Conservation (phyloP, 1,140 invertebrate genomes). For the Hylyphantes graminicola region DNA sequence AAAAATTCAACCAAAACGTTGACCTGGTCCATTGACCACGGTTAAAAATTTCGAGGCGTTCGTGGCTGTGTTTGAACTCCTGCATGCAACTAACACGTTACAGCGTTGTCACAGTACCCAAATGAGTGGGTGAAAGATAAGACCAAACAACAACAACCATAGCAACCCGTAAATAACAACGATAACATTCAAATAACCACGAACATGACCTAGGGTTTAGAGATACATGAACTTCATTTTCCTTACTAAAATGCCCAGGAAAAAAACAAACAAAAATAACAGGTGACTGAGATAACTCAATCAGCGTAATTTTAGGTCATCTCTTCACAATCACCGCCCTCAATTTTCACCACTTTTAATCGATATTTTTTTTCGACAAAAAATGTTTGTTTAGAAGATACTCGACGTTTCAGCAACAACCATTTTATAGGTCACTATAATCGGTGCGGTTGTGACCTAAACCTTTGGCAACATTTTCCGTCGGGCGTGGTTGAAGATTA, state of each 20-base stretch:
- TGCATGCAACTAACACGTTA: background rate
- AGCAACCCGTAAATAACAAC: background rate
- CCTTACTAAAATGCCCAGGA: background rate
- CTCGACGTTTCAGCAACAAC: constrained; percentile 1
- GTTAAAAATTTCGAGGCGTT: background rate
- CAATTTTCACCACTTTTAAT: constrained; percentile 33
- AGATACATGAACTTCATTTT: constrained; percentile 35
- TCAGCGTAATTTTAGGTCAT: constrained; percentile 33
- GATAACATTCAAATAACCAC: background rate
- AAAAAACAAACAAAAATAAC: background rate
- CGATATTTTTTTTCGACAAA: constrained; percentile 6
- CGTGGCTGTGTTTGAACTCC: background rate
- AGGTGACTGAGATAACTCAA: constrained; percentile 5
- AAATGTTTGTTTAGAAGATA: constrained; percentile 27
- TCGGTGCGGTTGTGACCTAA: constrained; percentile 30
- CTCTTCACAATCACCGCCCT: constrained; percentile 29
- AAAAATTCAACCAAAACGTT: background rate
- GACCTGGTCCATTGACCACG: background rate
- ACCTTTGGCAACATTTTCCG: constrained; percentile 30
- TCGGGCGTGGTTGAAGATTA: constrained; percentile 26
- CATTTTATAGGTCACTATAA: constrained; percentile 42
- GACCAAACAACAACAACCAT: background rate
- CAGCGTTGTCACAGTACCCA: background rate
- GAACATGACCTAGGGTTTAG: constrained; percentile 16
- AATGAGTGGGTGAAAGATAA: background rate